Percentiles rank a stretch among this genome's conserved stretches.
Conservation (phyloP, 2,113 vertebrate genomes). For the Tragelaphus buxtoni region DNA sequence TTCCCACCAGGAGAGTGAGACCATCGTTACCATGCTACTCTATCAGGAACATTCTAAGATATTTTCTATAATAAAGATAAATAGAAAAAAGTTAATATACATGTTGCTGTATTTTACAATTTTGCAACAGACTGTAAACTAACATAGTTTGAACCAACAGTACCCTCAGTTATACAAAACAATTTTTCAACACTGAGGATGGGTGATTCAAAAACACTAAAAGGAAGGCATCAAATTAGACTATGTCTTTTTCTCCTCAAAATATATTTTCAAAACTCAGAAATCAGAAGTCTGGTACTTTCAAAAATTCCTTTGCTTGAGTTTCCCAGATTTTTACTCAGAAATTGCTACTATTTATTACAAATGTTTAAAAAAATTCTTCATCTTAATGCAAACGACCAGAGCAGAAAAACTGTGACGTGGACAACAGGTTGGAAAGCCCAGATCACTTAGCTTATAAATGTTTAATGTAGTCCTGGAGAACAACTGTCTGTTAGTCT, state of each 20-base stretch:
- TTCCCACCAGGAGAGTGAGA: conserved; percentile 74
- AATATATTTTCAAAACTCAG: conserved; percentile 72
- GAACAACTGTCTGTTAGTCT: conserved; percentile 83
- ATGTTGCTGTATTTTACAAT: conserved; percentile 83
- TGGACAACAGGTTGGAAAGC: conserved; percentile 76
- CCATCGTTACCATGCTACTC: conserved; percentile 73
- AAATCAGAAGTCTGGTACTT: conserved; percentile 60
- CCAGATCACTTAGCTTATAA: conserved; percentile 80
- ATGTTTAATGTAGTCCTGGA: conserved; percentile 67
- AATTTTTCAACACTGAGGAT: conserved; percentile 76
- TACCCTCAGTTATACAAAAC: conserved; percentile 82
- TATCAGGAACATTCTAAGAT: conserved; percentile 70
- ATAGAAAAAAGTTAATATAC: conserved; percentile 86
- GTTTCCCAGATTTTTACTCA: conserved; percentile 74
- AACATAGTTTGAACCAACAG: conserved; percentile 83
- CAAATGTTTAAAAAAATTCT: conserved; percentile 74
- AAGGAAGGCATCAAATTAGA: conserved; percentile 81
- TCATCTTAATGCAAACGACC: conserved; percentile 84
- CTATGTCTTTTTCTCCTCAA: conserved; percentile 75
- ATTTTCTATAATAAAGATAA: conserved; percentile 84
- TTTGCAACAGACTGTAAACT: conserved; percentile 86
- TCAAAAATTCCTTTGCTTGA: conserved; percentile 64
- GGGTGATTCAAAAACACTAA: conserved; percentile 79
- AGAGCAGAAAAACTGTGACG: conserved; percentile 79
- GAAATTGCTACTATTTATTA: conserved; percentile 75